These are phyloP conservation scores for Cheilosia urbana DNA, from an alignment of 2,888 invertebrate genomes.

Conservation along the genomic window DNA sequence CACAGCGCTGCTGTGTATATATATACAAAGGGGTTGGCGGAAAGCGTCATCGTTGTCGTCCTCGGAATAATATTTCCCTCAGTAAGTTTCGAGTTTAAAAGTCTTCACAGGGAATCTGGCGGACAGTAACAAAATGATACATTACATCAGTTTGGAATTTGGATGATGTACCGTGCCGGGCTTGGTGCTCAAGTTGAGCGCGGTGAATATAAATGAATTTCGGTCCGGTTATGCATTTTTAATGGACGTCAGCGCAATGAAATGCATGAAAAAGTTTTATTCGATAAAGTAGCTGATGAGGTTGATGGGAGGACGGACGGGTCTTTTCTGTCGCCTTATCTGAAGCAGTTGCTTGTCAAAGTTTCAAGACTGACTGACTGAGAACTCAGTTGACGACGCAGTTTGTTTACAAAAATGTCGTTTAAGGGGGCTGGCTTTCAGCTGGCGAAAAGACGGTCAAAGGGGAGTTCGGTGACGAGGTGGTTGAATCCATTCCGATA, in stretches of 20 bases:
- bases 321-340: slow-evolving; percentile 6
- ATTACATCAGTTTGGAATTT: slow-evolving; percentile 29
- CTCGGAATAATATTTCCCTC: slow-evolving; percentile 52
- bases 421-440: neutral
- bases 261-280: slow-evolving; percentile 7
- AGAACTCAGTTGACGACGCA: neutral
- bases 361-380: neutral
- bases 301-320: neutral
- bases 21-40: neutral
- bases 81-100: slow-evolving; percentile 51
- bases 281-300: slow-evolving; percentile 6
- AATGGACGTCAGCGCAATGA: slow-evolving; percentile 25
- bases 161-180: slow-evolving; percentile 7
- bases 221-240: slow-evolving; percentile 35
- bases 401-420: neutral
- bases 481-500: no score
- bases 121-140: slow-evolving; percentile 46
- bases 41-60: neutral
- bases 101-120: slow-evolving; percentile 34
- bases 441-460: no score
- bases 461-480: no score
- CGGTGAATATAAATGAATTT: slow-evolving; percentile 53
- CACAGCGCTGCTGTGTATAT: neutral
- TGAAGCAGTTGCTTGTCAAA: slow-evolving; percentile 8
- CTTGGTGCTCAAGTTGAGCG: slow-evolving; percentile 10